Conservation (phyloP, 2,888 invertebrate genomes). For the Cartodere bifasciata region DNA sequence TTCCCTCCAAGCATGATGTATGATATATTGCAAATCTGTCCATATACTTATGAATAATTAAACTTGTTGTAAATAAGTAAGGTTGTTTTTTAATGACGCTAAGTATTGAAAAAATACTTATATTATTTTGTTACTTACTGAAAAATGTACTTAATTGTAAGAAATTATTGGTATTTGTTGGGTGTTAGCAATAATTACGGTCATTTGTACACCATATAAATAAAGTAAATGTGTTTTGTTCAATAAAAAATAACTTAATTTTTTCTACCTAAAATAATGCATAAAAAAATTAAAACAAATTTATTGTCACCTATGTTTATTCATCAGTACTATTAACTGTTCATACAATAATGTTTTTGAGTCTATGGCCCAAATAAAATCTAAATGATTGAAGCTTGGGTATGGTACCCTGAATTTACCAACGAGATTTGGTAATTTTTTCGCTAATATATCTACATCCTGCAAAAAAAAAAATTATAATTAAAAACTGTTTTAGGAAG, state of each 20-base stretch:
- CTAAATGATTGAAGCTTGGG: conserved; percentile 51
- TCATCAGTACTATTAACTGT: conserved; percentile 42
- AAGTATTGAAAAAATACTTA: conserved; percentile 28
- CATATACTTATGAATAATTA: conserved; percentile 33
- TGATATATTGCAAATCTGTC: conserved; percentile 38
- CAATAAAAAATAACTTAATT: too few relatives aligned
- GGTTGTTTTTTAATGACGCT: conserved; percentile 31
- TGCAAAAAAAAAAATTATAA: conserved; percentile 21
- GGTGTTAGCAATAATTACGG: conserved; percentile 36
- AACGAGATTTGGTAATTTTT: conserved; percentile 41
- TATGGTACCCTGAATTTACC: conserved; percentile 44
- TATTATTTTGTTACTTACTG: conserved; percentile 34
- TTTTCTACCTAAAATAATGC: too few relatives aligned
- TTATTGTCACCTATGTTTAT: too few relatives aligned
- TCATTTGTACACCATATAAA: conserved; percentile 34
- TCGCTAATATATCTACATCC: conserved; percentile 45
- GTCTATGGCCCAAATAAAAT: conserved; percentile 56
- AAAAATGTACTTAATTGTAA: conserved; percentile 36
- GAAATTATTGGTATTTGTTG: conserved; percentile 36
- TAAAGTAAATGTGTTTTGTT: conserved; percentile 37
- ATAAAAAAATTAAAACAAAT: too few relatives aligned
- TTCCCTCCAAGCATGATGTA: conserved; percentile 35
- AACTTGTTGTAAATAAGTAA: conserved; percentile 37
- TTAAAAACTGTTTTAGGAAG: neutral
- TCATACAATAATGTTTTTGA: conserved; percentile 45